These are phyloP conservation scores for Anoplophora glabripennis DNA, from an alignment of 1,140 invertebrate genomes.

Conservation along the genomic window DNA sequence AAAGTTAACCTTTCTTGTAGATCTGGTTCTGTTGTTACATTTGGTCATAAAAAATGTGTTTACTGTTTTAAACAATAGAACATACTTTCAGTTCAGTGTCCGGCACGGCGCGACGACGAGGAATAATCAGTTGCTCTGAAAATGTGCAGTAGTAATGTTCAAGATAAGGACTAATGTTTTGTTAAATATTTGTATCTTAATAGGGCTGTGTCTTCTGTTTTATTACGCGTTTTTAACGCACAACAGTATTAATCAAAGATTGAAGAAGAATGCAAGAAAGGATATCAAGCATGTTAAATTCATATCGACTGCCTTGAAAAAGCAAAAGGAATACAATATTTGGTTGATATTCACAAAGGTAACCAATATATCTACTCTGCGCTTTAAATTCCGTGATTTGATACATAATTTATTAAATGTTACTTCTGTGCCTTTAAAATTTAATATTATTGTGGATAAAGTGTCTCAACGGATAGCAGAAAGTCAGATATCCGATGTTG, in stretches of 20 bases:
- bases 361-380: constrained; percentile 38
- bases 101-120: neutral
- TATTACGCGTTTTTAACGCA: constrained; percentile 15
- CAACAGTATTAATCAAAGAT: constrained; percentile 5
- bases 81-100: neutral
- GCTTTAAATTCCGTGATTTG: constrained; percentile 42
- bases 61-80: constrained; percentile 8
- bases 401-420: constrained; percentile 42
- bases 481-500: constrained; percentile 51
- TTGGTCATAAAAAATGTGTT: constrained; percentile 1
- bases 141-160: constrained; percentile 14
- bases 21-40: constrained; percentile 6
- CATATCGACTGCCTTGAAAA: neutral
- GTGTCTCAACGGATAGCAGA: constrained; percentile 62
- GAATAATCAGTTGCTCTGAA: neutral
- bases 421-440: constrained; percentile 53
- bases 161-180: constrained; percentile 8
- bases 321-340: constrained; percentile 38
- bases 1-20: constrained; percentile 8
- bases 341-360: constrained; percentile 49
- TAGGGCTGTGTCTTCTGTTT: constrained; percentile 3
- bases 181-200: constrained; percentile 13
- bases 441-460: constrained; percentile 69
- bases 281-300: neutral
- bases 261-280: constrained; percentile 6